Evolutionary conservation across 2,888 invertebrate genomes (phyloP), one percentile per base, ranked within the genome.

Genomic region (Mylabris sibirica): DNA sequence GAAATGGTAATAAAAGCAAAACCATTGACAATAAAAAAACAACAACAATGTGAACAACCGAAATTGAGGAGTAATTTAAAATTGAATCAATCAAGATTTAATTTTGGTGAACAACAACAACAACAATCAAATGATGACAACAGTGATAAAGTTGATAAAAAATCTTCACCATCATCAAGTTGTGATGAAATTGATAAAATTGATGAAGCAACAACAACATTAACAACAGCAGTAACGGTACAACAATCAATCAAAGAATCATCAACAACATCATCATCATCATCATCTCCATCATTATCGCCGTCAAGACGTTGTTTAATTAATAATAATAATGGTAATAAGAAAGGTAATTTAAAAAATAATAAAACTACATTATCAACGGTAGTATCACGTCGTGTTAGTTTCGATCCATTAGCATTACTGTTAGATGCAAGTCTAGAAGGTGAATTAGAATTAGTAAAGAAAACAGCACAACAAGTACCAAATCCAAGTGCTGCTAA

Each of bases 391-490:
- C 88, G 97, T 74, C 88, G 97, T 69, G 98, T 99, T 44, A 97
- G 97, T 83, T 99, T 99, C 83, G 99, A 99, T 88, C 99, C 99
- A 22, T 88, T 99, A 78, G 98, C 99, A 0, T 88, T 99, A 63
- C 88, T 99, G 62, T 87, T 99, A 80, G 99, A 99, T 85, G 99
- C 99, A 60, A 97, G 98, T 78, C 89, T 99, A 75, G 99, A 99
- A 85, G 99, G 99, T 57, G 99, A 99, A 85, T 88, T 99, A 81
- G 99, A 99, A 82, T 89, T 99, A 74, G 99, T 99, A 49, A 95
- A 93, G 87, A 95, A 96, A 85, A 98, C 98, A 62, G 97, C 98
- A 69, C 91, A 93, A 83, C 94, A 97, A 89, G 94, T 98, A 75
- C 90, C 95, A 76, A 96, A 99, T 87, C 97, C 98, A 49, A 98